A percentile compares a stretch with the other conserved stretches of the same genome.
Evolutionary conservation across 30 jellyfish, hydroid and myxozoan genomes (phyloP).

Genomic region (Morbakka virulenta): DNA sequence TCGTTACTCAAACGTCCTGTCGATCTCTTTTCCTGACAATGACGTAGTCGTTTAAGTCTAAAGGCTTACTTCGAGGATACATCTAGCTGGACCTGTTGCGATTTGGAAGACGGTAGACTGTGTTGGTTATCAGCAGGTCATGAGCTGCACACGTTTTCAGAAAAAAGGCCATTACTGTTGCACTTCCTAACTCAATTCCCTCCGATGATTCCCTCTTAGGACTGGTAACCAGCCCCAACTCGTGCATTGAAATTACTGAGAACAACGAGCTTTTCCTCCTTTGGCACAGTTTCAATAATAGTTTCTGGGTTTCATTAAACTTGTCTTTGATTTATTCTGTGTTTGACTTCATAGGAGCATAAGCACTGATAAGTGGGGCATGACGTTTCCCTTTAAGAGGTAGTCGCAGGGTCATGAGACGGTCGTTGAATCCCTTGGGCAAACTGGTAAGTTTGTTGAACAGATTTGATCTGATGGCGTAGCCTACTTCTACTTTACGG

Average conservation of each 20-base stretch:
- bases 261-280: background rate
- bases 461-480: background rate
- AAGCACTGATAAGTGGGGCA: no score
- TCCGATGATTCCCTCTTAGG: conserved; percentile 25
- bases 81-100: no score
- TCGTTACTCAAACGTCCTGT: no score
- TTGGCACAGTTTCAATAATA: background rate
- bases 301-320: conserved; percentile 6
- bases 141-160: conserved; percentile 17
- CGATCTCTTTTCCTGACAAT: no score
- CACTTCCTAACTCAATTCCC: conserved; percentile 3
- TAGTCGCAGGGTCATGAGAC: no score
- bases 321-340: no score
- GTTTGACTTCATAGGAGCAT: no score
- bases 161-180: conserved; percentile 28
- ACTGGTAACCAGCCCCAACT: background rate
- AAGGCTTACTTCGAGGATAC: no score
- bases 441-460: background rate
- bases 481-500: conserved; percentile 15
- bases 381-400: no score
- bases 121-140: conserved; percentile 18
- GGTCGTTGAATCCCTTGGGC: conserved; percentile 16
- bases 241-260: conserved; percentile 31
- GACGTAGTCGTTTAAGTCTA: no score
- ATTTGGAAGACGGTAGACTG: no score